phyloP scores from a whole-genome alignment of 1,140 invertebrate genomes.

The Trichonephila inaurata region DNA sequence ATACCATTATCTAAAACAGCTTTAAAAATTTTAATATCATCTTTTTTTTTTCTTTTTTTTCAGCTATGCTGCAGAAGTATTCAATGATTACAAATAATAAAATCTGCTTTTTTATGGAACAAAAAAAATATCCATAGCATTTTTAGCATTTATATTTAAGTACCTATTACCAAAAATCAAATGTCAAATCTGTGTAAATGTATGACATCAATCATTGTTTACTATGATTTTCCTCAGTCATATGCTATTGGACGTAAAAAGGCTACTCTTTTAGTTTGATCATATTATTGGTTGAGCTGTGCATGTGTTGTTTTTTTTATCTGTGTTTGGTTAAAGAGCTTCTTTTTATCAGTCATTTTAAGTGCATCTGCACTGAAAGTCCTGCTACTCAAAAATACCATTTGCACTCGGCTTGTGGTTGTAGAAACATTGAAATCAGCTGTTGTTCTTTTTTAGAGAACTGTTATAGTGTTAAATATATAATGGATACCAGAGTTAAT shows the following conservation, averaged over 20 bases:
- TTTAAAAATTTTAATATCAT: no score
- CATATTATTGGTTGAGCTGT: slow-evolving; percentile 20
- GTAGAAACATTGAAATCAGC: background rate
- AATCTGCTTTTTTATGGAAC: no score
- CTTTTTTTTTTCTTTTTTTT: no score
- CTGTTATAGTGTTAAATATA: background rate
- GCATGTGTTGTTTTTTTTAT: background rate
- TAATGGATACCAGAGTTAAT: no score
- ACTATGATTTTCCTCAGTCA: background rate
- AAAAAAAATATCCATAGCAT: no score
- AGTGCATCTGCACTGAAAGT: slow-evolving; percentile 35
- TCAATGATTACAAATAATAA: no score
- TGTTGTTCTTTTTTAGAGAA: background rate
- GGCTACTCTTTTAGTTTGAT: background rate
- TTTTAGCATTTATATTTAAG: no score
- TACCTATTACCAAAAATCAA: background rate
- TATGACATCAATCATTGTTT: background rate
- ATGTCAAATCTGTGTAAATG: background rate
- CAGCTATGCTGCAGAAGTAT: no score
- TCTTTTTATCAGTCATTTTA: slow-evolving; percentile 47
- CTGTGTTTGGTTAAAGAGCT: slow-evolving; percentile 53
- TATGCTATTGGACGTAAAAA: background rate
- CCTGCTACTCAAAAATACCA: background rate
- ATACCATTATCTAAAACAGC: no score
- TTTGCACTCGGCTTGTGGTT: slow-evolving; percentile 15